Conservation (phyloP, 2,797 vertebrate genomes). For the Bradypodion ventrale region DNA sequence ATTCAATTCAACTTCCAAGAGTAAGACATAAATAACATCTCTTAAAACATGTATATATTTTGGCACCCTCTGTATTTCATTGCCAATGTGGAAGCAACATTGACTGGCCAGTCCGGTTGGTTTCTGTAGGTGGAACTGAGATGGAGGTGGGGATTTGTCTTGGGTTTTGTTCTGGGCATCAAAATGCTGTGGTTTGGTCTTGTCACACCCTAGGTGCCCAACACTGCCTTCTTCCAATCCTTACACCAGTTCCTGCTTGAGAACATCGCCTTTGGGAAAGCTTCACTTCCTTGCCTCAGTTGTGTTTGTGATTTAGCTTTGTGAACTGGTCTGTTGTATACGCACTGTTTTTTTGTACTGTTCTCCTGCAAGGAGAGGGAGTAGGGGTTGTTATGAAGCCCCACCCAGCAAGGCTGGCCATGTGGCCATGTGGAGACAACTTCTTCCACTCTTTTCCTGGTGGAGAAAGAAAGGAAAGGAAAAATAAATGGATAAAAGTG, state of each 20-base stretch:
- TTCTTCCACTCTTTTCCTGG: not conserved
- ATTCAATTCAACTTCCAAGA: too few relatives aligned
- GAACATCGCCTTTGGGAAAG: not conserved
- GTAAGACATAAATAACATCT: too few relatives aligned
- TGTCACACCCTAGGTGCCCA: not conserved
- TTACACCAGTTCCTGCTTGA: not conserved
- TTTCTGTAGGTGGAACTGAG: not conserved
- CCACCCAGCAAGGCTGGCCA: not conserved
- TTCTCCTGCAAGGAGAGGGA: not conserved
- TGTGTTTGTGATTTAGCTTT: constrained; percentile 32
- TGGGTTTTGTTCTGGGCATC: not conserved
- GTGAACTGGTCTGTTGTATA: constrained; percentile 9
- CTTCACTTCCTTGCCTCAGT: not conserved
- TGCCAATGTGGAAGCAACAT: not conserved
- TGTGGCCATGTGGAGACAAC: not conserved
- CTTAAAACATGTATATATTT: too few relatives aligned
- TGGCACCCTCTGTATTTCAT: not conserved
- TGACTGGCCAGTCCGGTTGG: not conserved
- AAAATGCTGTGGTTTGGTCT: not conserved
- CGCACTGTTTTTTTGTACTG: not conserved
- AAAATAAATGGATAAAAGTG: not conserved
- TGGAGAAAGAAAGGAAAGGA: not conserved
- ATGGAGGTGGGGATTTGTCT: not conserved
- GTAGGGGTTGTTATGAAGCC: not conserved
- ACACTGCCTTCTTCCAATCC: not conserved